Evolutionary conservation across 35 echinoderm and acorn worm species (phyloP).

Genomic region (Heliocidaris tuberculata): DNA sequence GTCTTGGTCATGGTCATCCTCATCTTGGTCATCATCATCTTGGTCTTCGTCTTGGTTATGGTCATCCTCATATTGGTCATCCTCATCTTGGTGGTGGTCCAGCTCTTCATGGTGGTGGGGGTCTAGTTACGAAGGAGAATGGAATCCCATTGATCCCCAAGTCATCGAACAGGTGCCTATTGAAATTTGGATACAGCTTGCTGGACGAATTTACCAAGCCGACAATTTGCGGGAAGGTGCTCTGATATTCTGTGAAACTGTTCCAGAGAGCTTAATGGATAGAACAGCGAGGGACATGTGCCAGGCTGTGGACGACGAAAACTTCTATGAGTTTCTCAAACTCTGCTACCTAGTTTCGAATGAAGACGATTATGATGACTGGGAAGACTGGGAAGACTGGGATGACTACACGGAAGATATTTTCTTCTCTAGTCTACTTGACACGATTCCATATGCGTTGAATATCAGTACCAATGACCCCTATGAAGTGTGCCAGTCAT

Average conservation of each 20-base stretch:
- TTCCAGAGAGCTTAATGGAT: conserved; percentile 23
- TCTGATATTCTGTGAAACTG: conserved; percentile 35
- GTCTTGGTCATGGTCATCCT: not conserved
- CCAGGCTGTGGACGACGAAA: conserved; percentile 9
- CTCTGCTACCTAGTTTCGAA: not conserved
- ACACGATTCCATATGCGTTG: not conserved
- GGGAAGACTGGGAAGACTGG: conserved; percentile 36
- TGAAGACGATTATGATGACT: conserved; percentile 19
- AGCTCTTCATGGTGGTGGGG: conserved; percentile 27
- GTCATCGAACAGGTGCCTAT: not conserved
- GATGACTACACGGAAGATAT: not conserved
- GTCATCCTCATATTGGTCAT: not conserved
- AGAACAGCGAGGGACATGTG: not conserved
- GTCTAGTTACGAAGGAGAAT: not conserved
- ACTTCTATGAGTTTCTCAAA: conserved; percentile 5
- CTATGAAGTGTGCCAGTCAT: not conserved
- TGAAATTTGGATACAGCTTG: conserved; percentile 26
- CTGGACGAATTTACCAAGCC: conserved; percentile 37
- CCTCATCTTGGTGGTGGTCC: not conserved
- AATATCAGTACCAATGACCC: not conserved
- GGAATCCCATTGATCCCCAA: not conserved
- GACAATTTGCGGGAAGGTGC: conserved; percentile 7
- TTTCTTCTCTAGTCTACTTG: not conserved
- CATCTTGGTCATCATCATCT: not conserved
- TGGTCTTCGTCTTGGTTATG: not conserved